Conservation (phyloP, 2,113 vertebrate species). For the Onychostruthus taczanowskii region DNA sequence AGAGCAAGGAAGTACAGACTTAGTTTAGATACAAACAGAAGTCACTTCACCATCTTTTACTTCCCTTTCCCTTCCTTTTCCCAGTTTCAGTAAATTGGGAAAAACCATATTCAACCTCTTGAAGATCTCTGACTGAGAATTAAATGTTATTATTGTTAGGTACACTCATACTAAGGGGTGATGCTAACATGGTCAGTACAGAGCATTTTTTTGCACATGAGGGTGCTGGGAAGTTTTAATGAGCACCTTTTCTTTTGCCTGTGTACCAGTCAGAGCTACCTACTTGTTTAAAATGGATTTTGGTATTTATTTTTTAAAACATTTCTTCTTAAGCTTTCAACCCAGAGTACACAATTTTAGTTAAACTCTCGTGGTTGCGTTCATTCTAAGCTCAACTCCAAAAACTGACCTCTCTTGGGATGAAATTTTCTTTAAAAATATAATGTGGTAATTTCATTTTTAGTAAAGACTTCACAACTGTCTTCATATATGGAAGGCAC, state of each 20-base stretch:
- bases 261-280: not conserved
- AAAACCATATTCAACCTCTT: not conserved
- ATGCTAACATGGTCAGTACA: not conserved
- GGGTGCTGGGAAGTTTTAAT: not conserved
- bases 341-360: not conserved
- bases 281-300: not conserved
- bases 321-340: not conserved
- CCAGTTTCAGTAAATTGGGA: not conserved
- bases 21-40: not conserved
- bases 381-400: not conserved
- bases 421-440: not conserved
- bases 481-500: not conserved
- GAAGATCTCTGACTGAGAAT: not conserved
- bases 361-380: not conserved
- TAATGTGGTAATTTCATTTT: not conserved
- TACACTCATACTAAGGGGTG: not conserved
- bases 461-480: not conserved
- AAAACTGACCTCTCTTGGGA: not conserved
- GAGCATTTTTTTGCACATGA: not conserved
- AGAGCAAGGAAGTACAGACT: not conserved
- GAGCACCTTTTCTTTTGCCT: not conserved
- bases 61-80: not conserved
- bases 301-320: not conserved
- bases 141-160: not conserved
- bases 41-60: not conserved